Conservation (phyloP, 1,140 invertebrate species). For the Ladona fulva region DNA sequence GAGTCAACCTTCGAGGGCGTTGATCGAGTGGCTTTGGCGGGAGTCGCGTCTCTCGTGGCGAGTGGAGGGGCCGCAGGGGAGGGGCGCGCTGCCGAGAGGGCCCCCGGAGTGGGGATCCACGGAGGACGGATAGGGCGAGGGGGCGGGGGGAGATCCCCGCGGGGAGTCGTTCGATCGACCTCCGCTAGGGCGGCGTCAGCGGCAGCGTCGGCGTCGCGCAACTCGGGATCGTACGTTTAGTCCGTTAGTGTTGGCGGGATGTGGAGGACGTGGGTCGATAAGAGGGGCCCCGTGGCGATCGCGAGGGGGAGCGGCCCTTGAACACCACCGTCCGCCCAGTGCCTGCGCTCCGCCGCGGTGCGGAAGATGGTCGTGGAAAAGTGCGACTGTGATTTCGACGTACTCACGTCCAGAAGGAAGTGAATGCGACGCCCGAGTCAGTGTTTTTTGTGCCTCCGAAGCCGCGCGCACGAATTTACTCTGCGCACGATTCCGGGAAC, state of each 20-base stretch:
- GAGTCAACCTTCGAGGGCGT: neutral
- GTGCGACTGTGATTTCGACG: too few species aligned
- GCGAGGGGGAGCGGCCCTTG: too few species aligned
- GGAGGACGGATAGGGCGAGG: neutral
- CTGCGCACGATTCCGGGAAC: too few species aligned
- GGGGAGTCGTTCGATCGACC: neutral
- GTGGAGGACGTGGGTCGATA: neutral
- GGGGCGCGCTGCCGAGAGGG: neutral
- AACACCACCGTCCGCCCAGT: too few species aligned
- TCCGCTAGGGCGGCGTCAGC: neutral
- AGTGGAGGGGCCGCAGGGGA: neutral
- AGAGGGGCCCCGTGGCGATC: too few species aligned
- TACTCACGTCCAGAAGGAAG: too few species aligned
- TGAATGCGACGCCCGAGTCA: too few species aligned
- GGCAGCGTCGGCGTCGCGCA: neutral
- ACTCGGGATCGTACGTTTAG: neutral
- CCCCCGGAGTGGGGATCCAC: neutral
- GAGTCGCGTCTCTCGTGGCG: neutral
- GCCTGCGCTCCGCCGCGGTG: too few species aligned
- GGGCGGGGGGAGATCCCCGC: neutral
- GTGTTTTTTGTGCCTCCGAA: too few species aligned
- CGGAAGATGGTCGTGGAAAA: too few species aligned
- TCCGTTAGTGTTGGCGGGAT: constrained; percentile 2
- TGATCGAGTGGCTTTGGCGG: neutral
- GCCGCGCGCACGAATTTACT: too few species aligned